phyloP scores from a whole-genome alignment of 2,888 invertebrate genomes.

The Drosophila mulleri region DNA sequence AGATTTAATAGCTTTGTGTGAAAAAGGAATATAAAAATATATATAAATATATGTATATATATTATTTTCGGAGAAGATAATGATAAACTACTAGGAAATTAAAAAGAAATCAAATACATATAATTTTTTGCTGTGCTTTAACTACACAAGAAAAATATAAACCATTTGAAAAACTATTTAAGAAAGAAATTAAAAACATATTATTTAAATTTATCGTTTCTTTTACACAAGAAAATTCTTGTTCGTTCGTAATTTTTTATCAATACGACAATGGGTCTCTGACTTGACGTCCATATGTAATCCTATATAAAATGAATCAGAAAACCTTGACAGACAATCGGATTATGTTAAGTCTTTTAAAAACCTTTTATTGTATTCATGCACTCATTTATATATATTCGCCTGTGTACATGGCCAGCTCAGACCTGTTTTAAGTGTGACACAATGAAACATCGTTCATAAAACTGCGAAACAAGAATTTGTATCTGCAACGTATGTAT shows the following conservation, averaged over 20 bases:
- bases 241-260: too few species aligned
- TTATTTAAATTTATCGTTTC: background rate
- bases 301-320: background rate
- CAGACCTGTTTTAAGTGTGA: constrained; percentile 68
- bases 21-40: too few species aligned
- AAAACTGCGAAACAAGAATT: constrained; percentile 33
- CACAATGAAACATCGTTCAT: constrained; percentile 36
- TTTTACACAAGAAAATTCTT: background rate
- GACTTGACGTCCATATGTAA: background rate
- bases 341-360: constrained; percentile 10
- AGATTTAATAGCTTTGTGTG: too few species aligned
- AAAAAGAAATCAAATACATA: too few species aligned
- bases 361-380: constrained; percentile 2
- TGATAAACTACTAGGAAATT: too few species aligned
- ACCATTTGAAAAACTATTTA: background rate
- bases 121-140: too few species aligned
- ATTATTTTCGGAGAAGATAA: too few species aligned
- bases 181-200: background rate
- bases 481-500: constrained; percentile 29
- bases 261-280: background rate
- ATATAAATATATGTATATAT: too few species aligned
- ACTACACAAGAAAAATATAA: too few species aligned
- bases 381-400: constrained; percentile 11
- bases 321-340: constrained; percentile 2
- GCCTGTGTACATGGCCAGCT: constrained; percentile 7